These are phyloP conservation scores for Lissonota sp. DNA, from an alignment of 2,888 invertebrate genomes.

Conservation along the genomic window DNA sequence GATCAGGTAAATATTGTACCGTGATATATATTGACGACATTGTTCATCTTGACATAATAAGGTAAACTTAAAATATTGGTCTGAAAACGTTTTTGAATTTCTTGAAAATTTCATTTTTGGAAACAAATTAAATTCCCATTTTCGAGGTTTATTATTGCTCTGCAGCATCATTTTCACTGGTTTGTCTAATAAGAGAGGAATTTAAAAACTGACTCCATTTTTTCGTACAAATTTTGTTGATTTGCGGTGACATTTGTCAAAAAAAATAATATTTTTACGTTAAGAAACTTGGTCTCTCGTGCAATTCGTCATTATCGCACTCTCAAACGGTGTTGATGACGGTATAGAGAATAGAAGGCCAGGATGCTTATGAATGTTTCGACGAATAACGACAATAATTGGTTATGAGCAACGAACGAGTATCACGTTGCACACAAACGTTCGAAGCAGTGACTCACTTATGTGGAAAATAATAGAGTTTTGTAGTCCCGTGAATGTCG, in stretches of 20 bases:
- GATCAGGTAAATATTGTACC: slow-evolving; percentile 19
- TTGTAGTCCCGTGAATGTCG: slow-evolving; percentile 18
- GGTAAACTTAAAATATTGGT: no score
- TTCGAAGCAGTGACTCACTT: slow-evolving; percentile 47
- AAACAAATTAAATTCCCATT: no score
- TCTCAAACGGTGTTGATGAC: slow-evolving; percentile 46
- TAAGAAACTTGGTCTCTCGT: slow-evolving; percentile 18
- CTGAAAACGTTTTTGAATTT: no score
- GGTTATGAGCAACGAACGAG: slow-evolving; percentile 43
- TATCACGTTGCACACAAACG: slow-evolving; percentile 34
- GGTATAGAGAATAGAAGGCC: slow-evolving; percentile 28
- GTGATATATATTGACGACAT: no score
- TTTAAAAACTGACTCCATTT: no score
- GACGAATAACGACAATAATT: slow-evolving; percentile 56
- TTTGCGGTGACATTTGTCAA: no score
- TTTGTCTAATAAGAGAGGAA: no score
- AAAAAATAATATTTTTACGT: not conserved
- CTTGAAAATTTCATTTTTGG: no score
- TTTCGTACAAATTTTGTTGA: no score
- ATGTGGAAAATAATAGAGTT: slow-evolving; percentile 25
- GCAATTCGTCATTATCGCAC: slow-evolving; percentile 30
- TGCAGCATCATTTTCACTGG: no score
- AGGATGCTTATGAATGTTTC: slow-evolving; percentile 50
- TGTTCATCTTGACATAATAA: no score
- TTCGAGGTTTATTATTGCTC: no score